Percentiles rank a stretch among this genome's conserved stretches.
Conservation (phyloP, 2,888 invertebrate genomes). For the Cistogaster globosa region DNA sequence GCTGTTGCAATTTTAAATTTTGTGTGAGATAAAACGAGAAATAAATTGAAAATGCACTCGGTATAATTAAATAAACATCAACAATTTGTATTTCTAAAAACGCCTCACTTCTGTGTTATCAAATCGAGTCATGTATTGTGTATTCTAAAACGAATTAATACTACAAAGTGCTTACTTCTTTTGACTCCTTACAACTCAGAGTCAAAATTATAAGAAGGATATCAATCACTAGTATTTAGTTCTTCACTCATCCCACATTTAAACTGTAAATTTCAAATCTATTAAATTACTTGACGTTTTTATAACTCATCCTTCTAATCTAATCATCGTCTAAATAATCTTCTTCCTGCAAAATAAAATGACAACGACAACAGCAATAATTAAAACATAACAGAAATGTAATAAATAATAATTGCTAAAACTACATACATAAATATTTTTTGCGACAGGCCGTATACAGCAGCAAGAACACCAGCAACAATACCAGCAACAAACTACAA, state of each 20-base stretch:
- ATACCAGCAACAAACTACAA: conserved; percentile 6
- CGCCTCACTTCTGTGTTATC: too few species aligned
- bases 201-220: too few species aligned
- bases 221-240: too few species aligned
- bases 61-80: too few species aligned
- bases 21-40: too few species aligned
- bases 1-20: too few species aligned
- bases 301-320: conserved; percentile 26
- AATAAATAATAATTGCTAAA: conserved; percentile 45
- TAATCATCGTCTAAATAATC: conserved; percentile 18
- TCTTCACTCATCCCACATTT: background rate
- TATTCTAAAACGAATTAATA: too few species aligned
- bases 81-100: too few species aligned
- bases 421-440: background rate
- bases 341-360: conserved; percentile 28
- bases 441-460: conserved; percentile 13
- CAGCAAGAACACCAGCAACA: background rate
- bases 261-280: conserved; percentile 13
- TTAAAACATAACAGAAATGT: conserved; percentile 20
- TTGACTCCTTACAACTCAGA: too few species aligned
- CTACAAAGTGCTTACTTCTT: too few species aligned
- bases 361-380: conserved; percentile 11
- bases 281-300: conserved; percentile 23
- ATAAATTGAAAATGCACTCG: too few species aligned
- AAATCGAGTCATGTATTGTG: too few species aligned